These are phyloP conservation scores for Eupithecia exiguata DNA, from an alignment of 2,888 invertebrate genomes.

Conservation along the genomic window DNA sequence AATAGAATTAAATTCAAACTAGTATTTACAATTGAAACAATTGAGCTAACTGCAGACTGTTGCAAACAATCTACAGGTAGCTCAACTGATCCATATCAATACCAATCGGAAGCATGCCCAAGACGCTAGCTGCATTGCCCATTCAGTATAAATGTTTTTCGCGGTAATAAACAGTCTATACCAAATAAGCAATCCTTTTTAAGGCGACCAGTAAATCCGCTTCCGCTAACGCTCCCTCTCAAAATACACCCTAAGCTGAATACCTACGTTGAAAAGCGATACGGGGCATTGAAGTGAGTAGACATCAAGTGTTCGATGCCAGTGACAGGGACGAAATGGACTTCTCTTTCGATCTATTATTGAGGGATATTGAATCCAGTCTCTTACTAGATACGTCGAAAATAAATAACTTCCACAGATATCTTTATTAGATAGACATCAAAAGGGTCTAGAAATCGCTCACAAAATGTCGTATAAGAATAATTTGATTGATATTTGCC, in stretches of 20 bases:
- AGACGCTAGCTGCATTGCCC: no score
- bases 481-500: constrained; percentile 1
- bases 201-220: background rate
- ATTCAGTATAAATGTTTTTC: no score
- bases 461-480: background rate
- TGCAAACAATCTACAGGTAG: no score
- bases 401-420: background rate
- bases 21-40: no score
- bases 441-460: background rate
- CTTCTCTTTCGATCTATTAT: constrained; percentile 6
- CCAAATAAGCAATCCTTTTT: no score
- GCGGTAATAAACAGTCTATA: no score
- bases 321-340: constrained; percentile 12
- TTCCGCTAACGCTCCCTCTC: background rate
- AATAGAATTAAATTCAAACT: no score
- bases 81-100: no score
- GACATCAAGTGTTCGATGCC: constrained; percentile 11
- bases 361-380: constrained; percentile 4
- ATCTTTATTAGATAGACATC: background rate
- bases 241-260: background rate
- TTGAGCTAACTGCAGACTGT: no score
- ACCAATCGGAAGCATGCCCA: no score
- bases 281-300: constrained; percentile 12
- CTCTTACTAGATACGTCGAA: constrained; percentile 1
- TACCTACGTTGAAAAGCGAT: constrained; percentile 8